Conservation (phyloP, 2,113 vertebrate species). For the Podarcis muralis region DNA sequence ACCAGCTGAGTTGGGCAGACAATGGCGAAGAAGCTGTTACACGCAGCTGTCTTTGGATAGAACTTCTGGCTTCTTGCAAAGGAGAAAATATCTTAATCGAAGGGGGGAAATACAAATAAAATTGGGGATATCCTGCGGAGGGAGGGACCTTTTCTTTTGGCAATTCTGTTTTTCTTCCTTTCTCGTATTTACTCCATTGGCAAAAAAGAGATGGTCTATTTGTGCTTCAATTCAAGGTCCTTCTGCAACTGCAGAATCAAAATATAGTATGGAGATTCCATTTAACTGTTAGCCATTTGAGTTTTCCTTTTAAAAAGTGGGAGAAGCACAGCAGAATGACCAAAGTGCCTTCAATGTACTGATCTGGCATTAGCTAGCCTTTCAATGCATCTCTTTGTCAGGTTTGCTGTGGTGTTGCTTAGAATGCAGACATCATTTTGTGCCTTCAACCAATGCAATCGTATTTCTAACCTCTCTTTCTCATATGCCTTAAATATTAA, state of each 20-base stretch:
- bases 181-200: conserved; percentile 8
- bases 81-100: conserved; percentile 49
- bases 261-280: conserved; percentile 39
- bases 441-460: conserved; percentile 42
- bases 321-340: background rate
- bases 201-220: background rate
- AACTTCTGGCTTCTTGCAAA: conserved; percentile 60
- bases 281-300: conserved; percentile 17
- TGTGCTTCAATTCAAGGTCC: background rate
- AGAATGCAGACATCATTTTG: conserved; percentile 49
- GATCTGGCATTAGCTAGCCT: background rate
- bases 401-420: background rate
- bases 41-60: conserved; percentile 58
- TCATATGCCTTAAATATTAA: conserved; percentile 76
- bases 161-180: background rate
- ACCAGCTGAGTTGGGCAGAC: conserved; percentile 88
- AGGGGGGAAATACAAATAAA: conserved; percentile 42
- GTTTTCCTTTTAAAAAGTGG: background rate
- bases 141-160: background rate
- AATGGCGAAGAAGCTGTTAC: conserved; percentile 75
- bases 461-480: conserved; percentile 71
- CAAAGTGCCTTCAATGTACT: background rate
- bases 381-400: background rate
- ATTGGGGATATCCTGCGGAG: conserved; percentile 35
- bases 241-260: background rate